A percentile compares a stretch with the other conserved stretches of the same genome.
Conservation (phyloP, 2,888 invertebrate species). For the Gastrophysa polygoni region DNA sequence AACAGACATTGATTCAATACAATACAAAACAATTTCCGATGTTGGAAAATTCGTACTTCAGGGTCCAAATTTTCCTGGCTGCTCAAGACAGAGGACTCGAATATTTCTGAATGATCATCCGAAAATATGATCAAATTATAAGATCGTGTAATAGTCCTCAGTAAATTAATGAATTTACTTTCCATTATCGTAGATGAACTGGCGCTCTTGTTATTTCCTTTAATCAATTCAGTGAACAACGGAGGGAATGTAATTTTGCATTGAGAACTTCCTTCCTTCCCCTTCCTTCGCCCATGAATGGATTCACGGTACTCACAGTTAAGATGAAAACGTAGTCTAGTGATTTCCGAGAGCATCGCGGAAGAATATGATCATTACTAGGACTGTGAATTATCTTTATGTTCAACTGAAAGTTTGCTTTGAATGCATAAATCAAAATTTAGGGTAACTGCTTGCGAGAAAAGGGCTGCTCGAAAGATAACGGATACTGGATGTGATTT, state of each 20-base stretch:
- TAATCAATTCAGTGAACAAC: neutral
- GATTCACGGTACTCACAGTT: conserved; percentile 16
- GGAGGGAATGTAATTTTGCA: neutral
- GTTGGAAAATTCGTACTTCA: no score
- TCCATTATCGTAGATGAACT: no score
- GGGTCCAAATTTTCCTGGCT: no score
- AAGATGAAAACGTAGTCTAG: conserved; percentile 27
- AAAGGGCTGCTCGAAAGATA: conserved; percentile 34
- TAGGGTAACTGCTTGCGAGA: conserved; percentile 30
- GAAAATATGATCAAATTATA: no score
- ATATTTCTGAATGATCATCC: no score
- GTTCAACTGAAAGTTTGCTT: conserved; percentile 36
- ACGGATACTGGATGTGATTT: conserved; percentile 43
- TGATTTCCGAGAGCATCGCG: conserved; percentile 16
- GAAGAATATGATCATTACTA: conserved; percentile 34
- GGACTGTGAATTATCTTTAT: conserved; percentile 38
- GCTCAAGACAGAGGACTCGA: no score
- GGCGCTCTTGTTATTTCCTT: neutral
- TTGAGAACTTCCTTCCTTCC: neutral
- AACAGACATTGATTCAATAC: no score
- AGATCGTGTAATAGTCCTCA: no score
- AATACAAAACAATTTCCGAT: no score
- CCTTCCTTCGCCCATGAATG: conserved; percentile 15
- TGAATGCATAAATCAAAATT: conserved; percentile 39
- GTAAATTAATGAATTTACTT: no score